Evolutionary conservation across 2,888 invertebrate genomes (phyloP), one percentile per base, ranked within the genome.

Genomic region (Oegoconia quadripuncta): DNA sequence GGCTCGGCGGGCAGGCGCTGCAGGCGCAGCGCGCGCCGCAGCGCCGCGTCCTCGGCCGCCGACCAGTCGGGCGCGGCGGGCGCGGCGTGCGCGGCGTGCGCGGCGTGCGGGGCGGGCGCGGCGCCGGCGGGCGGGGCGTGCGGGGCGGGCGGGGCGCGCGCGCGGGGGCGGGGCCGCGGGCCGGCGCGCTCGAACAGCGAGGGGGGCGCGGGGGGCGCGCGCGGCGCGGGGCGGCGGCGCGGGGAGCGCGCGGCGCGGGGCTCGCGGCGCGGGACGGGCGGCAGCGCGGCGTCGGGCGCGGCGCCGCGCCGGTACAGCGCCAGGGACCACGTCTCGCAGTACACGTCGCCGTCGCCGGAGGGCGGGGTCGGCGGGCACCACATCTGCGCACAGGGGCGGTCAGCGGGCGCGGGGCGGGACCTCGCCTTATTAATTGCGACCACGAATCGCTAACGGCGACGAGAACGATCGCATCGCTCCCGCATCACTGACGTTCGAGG

Each of bases 291-390:
- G 96, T 96, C 42, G 37, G 96, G 82, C 57, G 93, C 92, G 2
- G 92, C 88, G 26, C 82, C 88, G 53, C 90, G 84, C 44, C 97
- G 95, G 82, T 98, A 98, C 46, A 98, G 90, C 68, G 96, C 95
- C 45, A 93, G 91, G 74, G 96, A 83, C 44, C 95, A 93, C 55
- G 91, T 90, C 74, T 98, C 98, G 53, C 96, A 92, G 88, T 97
- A 97, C 40, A 97, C 80, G 76, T 98, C 98, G 66, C 93, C 93
- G 62, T 97, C 97, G 73, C 95, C 95, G 72, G 94, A 93, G 8
- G 98, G 98, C 41, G 98, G 98, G 13, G 98, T 98, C 40, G 98
- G 98, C 37, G 98, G 98, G 55, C 95, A 93, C 98, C 98, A 99
- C 90, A 97, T 92, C 97, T 98, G 79, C n/a, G n/a, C 55, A 63